A percentile compares a stretch with the other conserved stretches of the same genome.
Conservation (phyloP, 2,888 invertebrate species). For the Xylophagus ater region DNA sequence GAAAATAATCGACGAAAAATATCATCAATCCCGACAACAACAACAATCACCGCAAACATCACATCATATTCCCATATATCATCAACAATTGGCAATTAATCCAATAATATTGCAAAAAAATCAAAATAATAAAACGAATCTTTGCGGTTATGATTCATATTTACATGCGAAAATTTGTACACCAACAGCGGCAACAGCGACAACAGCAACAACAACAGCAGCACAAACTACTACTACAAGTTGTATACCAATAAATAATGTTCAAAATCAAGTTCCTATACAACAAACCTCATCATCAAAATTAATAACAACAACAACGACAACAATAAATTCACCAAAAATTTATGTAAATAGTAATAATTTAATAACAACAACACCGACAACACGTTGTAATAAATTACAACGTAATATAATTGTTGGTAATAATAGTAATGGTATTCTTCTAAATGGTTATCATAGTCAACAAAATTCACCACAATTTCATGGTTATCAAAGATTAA, state of each 20-base stretch:
- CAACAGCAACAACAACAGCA: slow-evolving; percentile 7
- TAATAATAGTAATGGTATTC: background rate
- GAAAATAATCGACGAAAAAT: slow-evolving; percentile 29
- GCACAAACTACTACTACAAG: slow-evolving; percentile 1
- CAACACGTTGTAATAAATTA: slow-evolving; percentile 17
- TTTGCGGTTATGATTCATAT: slow-evolving; percentile 48
- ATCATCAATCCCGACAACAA: slow-evolving; percentile 24
- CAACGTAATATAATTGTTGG: slow-evolving; percentile 6
- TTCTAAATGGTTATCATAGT: slow-evolving; percentile 16
- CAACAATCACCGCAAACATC: slow-evolving; percentile 40
- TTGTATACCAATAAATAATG: background rate
- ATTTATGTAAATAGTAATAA: slow-evolving; percentile 20
- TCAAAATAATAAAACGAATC: slow-evolving; percentile 36
- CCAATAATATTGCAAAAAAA: slow-evolving; percentile 40
- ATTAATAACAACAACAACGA: slow-evolving; percentile 8
- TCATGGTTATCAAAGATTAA: slow-evolving; percentile 27
- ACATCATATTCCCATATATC: slow-evolving; percentile 48
- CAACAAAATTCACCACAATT: slow-evolving; percentile 27
- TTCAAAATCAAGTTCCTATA: slow-evolving; percentile 6
- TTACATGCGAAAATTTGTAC: slow-evolving; percentile 52
- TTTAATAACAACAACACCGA: slow-evolving; percentile 18
- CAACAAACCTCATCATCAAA: background rate
- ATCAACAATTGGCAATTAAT: slow-evolving; percentile 49
- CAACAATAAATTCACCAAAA: slow-evolving; percentile 17
- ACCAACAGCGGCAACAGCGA: slow-evolving; percentile 1